Evolutionary conservation across 1,140 invertebrate species (phyloP), one percentile per base, ranked within the genome.

Genomic region (Ridgeia piscesae): DNA sequence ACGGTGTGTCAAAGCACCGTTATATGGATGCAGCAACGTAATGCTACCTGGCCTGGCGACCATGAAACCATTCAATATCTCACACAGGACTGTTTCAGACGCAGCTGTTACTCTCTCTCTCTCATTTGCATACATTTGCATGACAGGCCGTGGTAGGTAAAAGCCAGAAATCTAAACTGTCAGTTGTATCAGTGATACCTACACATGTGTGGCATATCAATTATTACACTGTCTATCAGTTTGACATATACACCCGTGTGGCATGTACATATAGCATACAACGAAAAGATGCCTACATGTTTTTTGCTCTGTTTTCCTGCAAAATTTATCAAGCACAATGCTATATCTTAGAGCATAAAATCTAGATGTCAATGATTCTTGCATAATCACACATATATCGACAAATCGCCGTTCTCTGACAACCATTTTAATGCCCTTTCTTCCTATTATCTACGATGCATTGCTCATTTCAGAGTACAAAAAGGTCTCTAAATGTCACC

Each of bases 101-200:
- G 17, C 58, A 77, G 58, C 58, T 77, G 58, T 31, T 31, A 77
- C 58, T 21, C 58, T 0, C 58, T 21, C 58, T 0, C 17, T 31
- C 58, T 77, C 58, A 77, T 77, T 77, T 77, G 58, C 58, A 77
- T 77, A 77, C 58, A 77, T 77, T 77, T 77, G 58, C 58, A 77
- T 77, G 58, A 77, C 58, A 77, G 58, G 27, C 58, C 58, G 27
- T 77, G n/a, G n/a, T n/a, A 4, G 58, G 58, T 77, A 77, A 77
- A 77, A 21, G 58, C 58, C 58, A 77, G 58, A 77, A 77, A 77
- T 77, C 58, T 77, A 77, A 77, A 77, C 58, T 77, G 58, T 77
- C 27, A 14, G 58, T 77, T 17, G 58, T 77, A 77, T 77, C 58
- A 77, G 6, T 6, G 58, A 21, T 31, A 77, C 58, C 58, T 77